These are phyloP conservation scores for Amiota minor DNA, from an alignment of 2,888 invertebrate genomes.

Conservation along the genomic window DNA sequence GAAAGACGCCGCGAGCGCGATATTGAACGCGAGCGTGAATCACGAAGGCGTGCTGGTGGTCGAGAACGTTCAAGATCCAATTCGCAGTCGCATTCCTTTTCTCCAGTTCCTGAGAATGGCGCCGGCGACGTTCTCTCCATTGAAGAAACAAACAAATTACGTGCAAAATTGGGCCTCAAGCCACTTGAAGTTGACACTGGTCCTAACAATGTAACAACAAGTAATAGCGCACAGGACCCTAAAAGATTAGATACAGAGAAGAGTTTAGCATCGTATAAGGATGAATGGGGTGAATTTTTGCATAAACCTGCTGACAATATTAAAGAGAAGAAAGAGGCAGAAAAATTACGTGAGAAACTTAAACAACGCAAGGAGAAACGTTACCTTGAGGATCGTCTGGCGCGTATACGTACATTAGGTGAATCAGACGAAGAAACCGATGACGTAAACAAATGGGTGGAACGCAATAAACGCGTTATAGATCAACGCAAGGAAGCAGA, in stretches of 20 bases:
- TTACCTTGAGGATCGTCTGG: constrained; percentile 79
- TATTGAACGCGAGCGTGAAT: constrained; percentile 39
- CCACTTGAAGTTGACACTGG: constrained; percentile 82
- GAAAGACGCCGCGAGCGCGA: constrained; percentile 48
- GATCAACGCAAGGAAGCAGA: constrained; percentile 89
- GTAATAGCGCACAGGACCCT: constrained; percentile 42
- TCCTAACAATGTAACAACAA: constrained; percentile 73
- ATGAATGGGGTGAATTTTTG: constrained; percentile 83
- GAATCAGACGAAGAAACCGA: constrained; percentile 85
- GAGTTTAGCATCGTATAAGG: constrained; percentile 67
- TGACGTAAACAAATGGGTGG: constrained; percentile 86
- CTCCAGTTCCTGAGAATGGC: constrained; percentile 72
- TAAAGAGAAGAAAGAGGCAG: constrained; percentile 81
- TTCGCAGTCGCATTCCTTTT: constrained; percentile 56
- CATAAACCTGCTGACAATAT: constrained; percentile 89
- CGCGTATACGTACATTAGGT: constrained; percentile 83
- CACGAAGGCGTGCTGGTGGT: constrained; percentile 43
- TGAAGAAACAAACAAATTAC: constrained; percentile 89
- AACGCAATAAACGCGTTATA: constrained; percentile 83
- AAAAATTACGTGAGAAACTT: constrained; percentile 87
- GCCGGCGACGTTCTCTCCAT: constrained; percentile 80
- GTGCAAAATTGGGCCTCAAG: constrained; percentile 94
- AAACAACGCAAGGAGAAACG: constrained; percentile 84
- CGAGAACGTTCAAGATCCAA: constrained; percentile 51
- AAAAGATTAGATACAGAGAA: constrained; percentile 54